Evolutionary conservation across 2,113 vertebrate genomes (phyloP).

Genomic region (Laticauda colubrina): DNA sequence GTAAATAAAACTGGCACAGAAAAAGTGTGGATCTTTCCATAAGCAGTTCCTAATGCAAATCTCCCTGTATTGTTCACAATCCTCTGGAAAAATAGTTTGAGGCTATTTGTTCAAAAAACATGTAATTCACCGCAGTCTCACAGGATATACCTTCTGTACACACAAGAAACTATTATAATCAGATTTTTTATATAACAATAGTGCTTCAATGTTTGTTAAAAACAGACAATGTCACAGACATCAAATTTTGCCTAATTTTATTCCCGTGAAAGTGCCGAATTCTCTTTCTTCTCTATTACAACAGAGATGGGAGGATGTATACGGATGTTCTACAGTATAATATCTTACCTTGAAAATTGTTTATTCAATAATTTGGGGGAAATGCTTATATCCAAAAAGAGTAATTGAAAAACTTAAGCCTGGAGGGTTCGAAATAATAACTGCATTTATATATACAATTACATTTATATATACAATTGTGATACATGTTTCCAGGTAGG

Average conservation of each 20-base stretch:
- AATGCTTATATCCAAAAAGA: neutral
- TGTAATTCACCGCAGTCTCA: neutral
- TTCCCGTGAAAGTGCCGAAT: neutral
- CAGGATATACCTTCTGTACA: neutral
- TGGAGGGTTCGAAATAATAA: neutral
- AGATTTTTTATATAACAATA: neutral
- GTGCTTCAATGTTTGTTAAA: neutral
- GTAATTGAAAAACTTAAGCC: neutral
- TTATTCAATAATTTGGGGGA: neutral
- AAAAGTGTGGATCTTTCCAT: neutral
- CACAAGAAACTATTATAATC: neutral
- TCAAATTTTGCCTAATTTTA: neutral
- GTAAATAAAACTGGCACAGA: neutral
- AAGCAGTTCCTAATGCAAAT: neutral
- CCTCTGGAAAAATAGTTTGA: neutral
- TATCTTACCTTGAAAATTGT: neutral
- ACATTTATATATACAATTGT: neutral
- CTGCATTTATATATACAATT: neutral
- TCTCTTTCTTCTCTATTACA: neutral
- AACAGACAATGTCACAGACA: neutral
- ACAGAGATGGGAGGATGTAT: neutral
- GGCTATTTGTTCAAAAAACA: neutral
- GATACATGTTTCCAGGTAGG: neutral
- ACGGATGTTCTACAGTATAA: neutral
- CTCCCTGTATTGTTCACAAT: neutral